These are phyloP conservation scores for Erinaceus europaeus DNA, from an alignment of 2,113 vertebrate genomes.

Conservation along the genomic window DNA sequence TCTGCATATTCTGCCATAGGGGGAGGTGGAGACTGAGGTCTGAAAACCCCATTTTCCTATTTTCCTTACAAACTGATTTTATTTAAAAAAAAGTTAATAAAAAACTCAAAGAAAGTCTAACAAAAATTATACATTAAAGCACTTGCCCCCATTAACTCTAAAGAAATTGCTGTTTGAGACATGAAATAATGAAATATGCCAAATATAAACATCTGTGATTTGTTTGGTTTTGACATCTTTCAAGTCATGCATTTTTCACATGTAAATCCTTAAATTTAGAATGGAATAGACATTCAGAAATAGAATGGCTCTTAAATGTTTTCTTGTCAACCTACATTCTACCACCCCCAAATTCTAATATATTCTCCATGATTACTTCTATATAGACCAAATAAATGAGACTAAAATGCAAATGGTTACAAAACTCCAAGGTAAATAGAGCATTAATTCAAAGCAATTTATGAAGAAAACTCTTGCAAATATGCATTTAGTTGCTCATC, in stretches of 20 bases:
- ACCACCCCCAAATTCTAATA: conserved; percentile 58
- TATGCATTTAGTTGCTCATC: conserved; percentile 46
- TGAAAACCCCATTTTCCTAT: conserved; percentile 59
- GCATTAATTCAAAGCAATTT: conserved; percentile 79
- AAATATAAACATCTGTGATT: conserved; percentile 75
- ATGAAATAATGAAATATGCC: conserved; percentile 73
- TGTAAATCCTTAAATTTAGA: conserved; percentile 49
- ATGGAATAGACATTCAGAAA: background rate
- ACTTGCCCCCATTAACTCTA: conserved; percentile 68
- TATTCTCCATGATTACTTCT: conserved; percentile 77
- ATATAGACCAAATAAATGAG: conserved; percentile 63
- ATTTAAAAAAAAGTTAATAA: conserved; percentile 67
- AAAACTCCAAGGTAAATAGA: conserved; percentile 59
- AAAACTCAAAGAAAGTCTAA: conserved; percentile 70
- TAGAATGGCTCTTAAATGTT: conserved; percentile 43
- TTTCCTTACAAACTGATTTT: conserved; percentile 85
- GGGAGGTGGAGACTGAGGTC: background rate
- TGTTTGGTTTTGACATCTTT: conserved; percentile 67
- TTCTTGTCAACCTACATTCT: conserved; percentile 24
- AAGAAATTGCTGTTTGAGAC: conserved; percentile 73
- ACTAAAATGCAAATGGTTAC: conserved; percentile 74
- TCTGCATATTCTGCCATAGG: background rate
- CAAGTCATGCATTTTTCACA: conserved; percentile 44
- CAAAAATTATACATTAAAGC: conserved; percentile 62
- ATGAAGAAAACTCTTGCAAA: conserved; percentile 69